Evolutionary conservation across 2,888 invertebrate species (phyloP), one percentile per base, ranked within the genome.

Genomic region (Apamea monoglypha): DNA sequence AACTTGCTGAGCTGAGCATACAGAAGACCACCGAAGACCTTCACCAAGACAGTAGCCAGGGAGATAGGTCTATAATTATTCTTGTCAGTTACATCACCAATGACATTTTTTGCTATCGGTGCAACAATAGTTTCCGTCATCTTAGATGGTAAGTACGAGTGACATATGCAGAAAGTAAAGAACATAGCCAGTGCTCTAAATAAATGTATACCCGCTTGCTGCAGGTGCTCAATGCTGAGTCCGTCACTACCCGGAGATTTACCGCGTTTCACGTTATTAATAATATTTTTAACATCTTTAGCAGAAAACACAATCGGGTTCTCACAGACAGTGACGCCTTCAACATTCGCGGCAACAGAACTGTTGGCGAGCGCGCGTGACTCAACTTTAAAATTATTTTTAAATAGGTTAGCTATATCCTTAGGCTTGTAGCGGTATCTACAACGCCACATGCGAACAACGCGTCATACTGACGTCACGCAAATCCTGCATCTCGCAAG

Each of bases 101-200:
- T 73, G 29, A 25, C 10, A 61, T 68, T 61, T 12, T 74, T 74
- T 66, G 36, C 50, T 32, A 74, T 53, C 18, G 74, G 74, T 3
- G 53, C 47, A 56, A 61, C 68, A 68, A 75, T 68, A 47, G 75
- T 75, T 68, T 75, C 44, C 32, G 44, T 61, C 44, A 75, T 53
- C 16, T 47, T 64, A 36, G 47, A 29, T 47, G 74, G 64, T 32
- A 64, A 50, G 74, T 64, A 74, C 14, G 68, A 75, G 68, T 68
- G 75, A 44, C 44, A 1, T 44, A 44, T 44, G 44, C 44, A 44
- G 44, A 44, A 44, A 44, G 44, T 40, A 44, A 10, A 44, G 0
- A 44, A 44, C 44, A 44, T 44, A 44, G 40, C 1, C 10, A 40
- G 44, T 44, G 1, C 44, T 44, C 44, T 44, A 44, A 1, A 44